Base-by-base conservation (phyloP, 2,888 invertebrate species). In the Nymphalis c-album region DNA sequence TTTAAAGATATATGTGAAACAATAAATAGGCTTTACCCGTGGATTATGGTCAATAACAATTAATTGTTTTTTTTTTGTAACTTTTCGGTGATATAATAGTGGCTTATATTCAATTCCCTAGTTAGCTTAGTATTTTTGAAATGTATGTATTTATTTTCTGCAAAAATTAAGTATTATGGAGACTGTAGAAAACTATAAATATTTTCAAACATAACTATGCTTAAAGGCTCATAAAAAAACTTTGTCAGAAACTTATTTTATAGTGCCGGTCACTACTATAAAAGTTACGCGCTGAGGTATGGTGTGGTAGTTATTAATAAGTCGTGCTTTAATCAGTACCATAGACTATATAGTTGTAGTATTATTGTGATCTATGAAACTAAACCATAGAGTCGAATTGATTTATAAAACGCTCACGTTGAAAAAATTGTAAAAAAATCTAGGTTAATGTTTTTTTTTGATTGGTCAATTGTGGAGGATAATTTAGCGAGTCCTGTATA, bases 361-460 rank as follows among this genome's bases (percentile, higher is more conserved):
- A 47, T 67, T 46, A 63, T 67, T 69, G 71, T 71, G 71, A 71
- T 71, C 62, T 68, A 67, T 67, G 67, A 47, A 69, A 65, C 69
- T 63, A 69, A 53, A 69, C 64, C 66, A 68, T 69, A 69, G 71
- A 67, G 20, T 26, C 40, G 53, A 60, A 40, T 40, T 40, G 40
- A 64, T 67, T 55, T 60, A 63, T 62, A 64, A 57, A 63, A 64
- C 35, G 35, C 22, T 64, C 57, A n/a, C 35, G 60, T 66, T 55
- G 35, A 55, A 48, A 18, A 40, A 22, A 16, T 55, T 55, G 57
- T 57, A 40, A 13, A 57, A 40, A 50, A 57, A 67, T 59, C 20
- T 63, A 53, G 22, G 40, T 67, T 61, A 50, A 10, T 35, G 8
- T 35, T 48, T 31, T 55, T 55, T 57, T 57, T 35, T 57, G 18